These are phyloP conservation scores for Drosophila biarmipes DNA, from an alignment of 1,140 invertebrate species.

Conservation along the genomic window DNA sequence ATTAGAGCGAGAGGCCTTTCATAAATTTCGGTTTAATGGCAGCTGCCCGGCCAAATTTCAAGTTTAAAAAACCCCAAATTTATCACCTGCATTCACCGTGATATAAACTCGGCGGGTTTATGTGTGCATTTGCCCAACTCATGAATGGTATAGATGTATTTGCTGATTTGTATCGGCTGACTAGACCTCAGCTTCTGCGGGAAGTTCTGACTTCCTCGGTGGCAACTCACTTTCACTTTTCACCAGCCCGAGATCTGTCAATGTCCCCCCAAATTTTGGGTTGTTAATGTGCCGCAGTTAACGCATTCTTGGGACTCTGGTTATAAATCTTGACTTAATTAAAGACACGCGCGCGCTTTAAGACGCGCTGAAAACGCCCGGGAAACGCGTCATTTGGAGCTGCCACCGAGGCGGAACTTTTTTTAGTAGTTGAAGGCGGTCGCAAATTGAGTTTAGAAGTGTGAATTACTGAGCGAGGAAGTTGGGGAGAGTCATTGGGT, in stretches of 20 bases:
- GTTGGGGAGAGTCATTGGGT: slow-evolving; percentile 2
- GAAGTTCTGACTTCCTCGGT: background rate
- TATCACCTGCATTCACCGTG: slow-evolving; percentile 34
- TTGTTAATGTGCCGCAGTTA: slow-evolving; percentile 38
- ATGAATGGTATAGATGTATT: background rate
- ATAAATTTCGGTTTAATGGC: slow-evolving; percentile 70
- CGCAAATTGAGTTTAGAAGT: slow-evolving; percentile 27
- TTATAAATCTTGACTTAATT: slow-evolving; percentile 79
- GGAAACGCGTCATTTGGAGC: slow-evolving; percentile 58
- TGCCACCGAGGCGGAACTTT: slow-evolving; percentile 52
- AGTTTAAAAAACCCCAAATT: slow-evolving; percentile 54
- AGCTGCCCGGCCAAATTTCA: slow-evolving; percentile 37
- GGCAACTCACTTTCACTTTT: slow-evolving; percentile 48
- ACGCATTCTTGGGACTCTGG: slow-evolving; percentile 32
- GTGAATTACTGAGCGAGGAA: slow-evolving; percentile 9
- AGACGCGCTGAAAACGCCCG: slow-evolving; percentile 48
- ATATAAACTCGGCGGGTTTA: slow-evolving; percentile 11
- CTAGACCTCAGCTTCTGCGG: background rate
- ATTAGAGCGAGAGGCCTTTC: slow-evolving; percentile 48
- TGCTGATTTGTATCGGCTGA: background rate
- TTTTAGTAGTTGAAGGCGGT: slow-evolving; percentile 1
- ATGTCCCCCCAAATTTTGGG: slow-evolving; percentile 33
- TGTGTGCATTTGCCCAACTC: background rate
- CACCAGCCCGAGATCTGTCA: slow-evolving; percentile 32
- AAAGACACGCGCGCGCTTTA: slow-evolving; percentile 67